Conservation (phyloP, 2,113 vertebrate species). For the Otocyon megalotis region DNA sequence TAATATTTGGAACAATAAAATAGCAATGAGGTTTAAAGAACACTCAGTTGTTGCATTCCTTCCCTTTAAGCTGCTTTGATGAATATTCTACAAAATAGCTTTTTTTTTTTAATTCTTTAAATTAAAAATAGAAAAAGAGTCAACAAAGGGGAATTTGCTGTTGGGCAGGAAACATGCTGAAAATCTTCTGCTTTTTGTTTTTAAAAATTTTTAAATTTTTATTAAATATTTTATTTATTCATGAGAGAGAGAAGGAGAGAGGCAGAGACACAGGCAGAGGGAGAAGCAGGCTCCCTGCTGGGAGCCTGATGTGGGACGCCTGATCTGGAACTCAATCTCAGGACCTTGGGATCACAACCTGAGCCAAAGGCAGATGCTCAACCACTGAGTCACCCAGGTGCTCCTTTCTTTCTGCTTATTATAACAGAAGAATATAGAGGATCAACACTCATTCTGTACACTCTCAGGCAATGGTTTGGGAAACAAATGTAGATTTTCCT, state of each 20-base stretch:
- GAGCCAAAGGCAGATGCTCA: too few species aligned
- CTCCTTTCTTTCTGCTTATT: background rate
- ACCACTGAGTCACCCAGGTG: too few species aligned
- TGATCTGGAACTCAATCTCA: too few species aligned
- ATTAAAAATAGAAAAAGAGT: background rate
- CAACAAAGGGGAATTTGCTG: background rate
- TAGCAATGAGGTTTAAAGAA: background rate
- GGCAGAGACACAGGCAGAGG: too few species aligned
- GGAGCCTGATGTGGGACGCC: too few species aligned
- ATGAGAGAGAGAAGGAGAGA: too few species aligned
- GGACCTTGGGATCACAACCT: too few species aligned
- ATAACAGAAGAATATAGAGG: background rate
- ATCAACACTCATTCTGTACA: background rate
- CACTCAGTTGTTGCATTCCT: background rate
- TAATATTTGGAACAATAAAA: background rate
- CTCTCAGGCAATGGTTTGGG: background rate
- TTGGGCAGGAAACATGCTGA: background rate
- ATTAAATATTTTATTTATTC: too few species aligned
- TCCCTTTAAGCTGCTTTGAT: conserved; percentile 44
- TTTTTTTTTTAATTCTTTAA: background rate
- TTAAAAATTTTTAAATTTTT: too few species aligned
- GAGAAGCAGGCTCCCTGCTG: too few species aligned
- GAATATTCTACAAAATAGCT: conserved; percentile 24
- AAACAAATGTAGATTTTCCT: background rate
- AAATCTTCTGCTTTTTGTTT: too few species aligned